Evolutionary conservation across 2,888 invertebrate genomes (phyloP), one percentile per base, ranked within the genome.

Genomic region (Amblyteles armatorius): DNA sequence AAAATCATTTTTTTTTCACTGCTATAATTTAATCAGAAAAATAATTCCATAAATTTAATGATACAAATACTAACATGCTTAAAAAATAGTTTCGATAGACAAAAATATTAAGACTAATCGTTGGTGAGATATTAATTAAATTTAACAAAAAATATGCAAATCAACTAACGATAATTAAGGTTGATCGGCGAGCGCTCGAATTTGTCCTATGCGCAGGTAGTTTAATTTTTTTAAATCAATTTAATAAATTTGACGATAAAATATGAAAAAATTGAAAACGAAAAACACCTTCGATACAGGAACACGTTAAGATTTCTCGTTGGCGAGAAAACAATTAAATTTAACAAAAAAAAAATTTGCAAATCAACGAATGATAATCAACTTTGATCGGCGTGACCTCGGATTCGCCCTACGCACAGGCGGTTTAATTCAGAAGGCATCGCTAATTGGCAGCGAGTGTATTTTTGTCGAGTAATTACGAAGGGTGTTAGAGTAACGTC

Each of bases 381-480:
- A 19, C 22, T 71, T 50, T 11, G 50, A 63, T 63, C 9, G 44
- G 11, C n/a, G 33, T 65, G 71, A 71, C 79, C 79, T 80, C 79
- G 79, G 40, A 26, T n/a, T 48, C 68, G 74, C 48, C 29, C 44
- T 55, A 63, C 48, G 57, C 55, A 33, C 55, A 19, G 69, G 60
- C 50, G 50, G 44, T 16, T 36, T 29, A 60, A 50, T 55, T 57
- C 76, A 36, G 79, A 48, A 78, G 72, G 82, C 71, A 74, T 71
- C 76, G 79, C 82, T 85, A 85, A 85, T 85, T 82, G 79, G 85
- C 85, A 69, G 52, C 74, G 52, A 50, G 79, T 68, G 72, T 84
- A 78, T 73, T 82, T 82, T 65, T 48, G 63, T 77, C 44, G 76
- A 76, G 85, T 85, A 85, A 85, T 85, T 85, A 79, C 85, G n/a